These are phyloP conservation scores for Eufriesea mexicana DNA, from an alignment of 1,140 invertebrate genomes.

Conservation along the genomic window DNA sequence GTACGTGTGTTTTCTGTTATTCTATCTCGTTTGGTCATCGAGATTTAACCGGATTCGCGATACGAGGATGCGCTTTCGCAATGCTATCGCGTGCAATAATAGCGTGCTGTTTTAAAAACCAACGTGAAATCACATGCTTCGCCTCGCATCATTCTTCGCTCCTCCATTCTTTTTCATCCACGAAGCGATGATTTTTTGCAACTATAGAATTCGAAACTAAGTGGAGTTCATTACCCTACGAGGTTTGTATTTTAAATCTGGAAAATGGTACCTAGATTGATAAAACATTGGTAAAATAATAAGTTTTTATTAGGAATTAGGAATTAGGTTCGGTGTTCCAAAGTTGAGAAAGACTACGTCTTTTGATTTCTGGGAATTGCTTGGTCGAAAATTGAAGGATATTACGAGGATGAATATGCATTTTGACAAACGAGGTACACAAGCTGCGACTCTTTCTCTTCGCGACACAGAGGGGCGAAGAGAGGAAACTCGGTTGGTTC, in stretches of 20 bases:
- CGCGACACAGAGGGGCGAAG: background rate
- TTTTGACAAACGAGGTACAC: no score
- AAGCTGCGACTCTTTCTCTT: no score
- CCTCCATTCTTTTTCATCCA: background rate
- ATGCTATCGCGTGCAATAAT: background rate
- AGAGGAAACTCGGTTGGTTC: conserved; percentile 16
- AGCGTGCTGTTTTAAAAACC: background rate
- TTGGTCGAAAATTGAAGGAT: no score
- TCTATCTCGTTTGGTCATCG: conserved; percentile 28
- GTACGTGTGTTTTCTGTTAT: conserved; percentile 4
- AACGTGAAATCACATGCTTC: background rate
- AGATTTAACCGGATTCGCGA: conserved; percentile 8
- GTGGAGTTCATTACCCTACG: no score
- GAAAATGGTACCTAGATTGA: no score
- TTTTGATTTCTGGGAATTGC: no score
- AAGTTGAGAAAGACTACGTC: no score
- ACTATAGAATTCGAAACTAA: background rate
- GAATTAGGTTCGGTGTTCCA: no score
- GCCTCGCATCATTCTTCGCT: background rate
- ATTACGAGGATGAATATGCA: no score
- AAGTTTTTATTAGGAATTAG: no score
- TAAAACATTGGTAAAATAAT: no score
- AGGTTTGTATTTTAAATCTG: no score
- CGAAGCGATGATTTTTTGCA: background rate
- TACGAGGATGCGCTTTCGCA: background rate